A percentile compares a stretch with the other conserved stretches of the same genome.
These are phyloP conservation scores for Strigops habroptila DNA, from an alignment of 2,113 vertebrate species.

Conservation along the genomic window DNA sequence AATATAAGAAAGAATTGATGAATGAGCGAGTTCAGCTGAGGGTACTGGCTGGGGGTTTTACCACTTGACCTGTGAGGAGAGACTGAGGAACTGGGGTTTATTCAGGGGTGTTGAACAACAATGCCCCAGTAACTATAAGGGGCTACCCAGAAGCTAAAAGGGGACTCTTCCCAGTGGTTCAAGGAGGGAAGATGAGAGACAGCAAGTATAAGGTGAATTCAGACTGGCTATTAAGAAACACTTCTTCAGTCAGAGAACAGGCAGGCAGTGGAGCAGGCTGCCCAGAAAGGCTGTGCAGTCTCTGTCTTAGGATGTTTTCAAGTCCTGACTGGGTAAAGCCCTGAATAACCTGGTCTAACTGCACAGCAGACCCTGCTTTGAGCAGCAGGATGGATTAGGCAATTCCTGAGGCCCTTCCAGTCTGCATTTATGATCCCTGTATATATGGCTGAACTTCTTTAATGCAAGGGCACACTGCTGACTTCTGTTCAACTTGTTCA, in stretches of 20 bases:
- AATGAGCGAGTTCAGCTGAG: not conserved
- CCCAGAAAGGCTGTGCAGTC: not conserved
- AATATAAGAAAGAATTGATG: not conserved
- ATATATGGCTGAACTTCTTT: not conserved
- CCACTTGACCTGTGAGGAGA: not conserved
- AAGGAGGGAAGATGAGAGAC: not conserved
- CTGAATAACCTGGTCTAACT: not conserved
- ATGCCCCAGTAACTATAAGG: rapidly evolving
- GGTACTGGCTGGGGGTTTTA: not conserved
- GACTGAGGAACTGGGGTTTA: not conserved
- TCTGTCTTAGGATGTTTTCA: not conserved
- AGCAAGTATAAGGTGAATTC: not conserved
- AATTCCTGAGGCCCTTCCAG: not conserved
- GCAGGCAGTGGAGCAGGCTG: not conserved
- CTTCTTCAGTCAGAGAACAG: not conserved
- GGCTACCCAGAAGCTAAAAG: not conserved
- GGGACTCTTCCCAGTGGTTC: not conserved
- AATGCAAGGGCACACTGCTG: not conserved
- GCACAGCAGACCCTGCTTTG: not conserved
- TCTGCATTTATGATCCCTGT: not conserved
- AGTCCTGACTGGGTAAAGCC: not conserved
- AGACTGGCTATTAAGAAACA: not conserved
- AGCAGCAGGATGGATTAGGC: not conserved
- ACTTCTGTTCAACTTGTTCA: not conserved
- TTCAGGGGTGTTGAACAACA: not conserved